A percentile compares a stretch with the other conserved stretches of the same genome.
Evolutionary conservation across 37 sponge, comb jelly and placozoan species (phyloP).

Genomic region (Diacarnus erythraeanus): DNA sequence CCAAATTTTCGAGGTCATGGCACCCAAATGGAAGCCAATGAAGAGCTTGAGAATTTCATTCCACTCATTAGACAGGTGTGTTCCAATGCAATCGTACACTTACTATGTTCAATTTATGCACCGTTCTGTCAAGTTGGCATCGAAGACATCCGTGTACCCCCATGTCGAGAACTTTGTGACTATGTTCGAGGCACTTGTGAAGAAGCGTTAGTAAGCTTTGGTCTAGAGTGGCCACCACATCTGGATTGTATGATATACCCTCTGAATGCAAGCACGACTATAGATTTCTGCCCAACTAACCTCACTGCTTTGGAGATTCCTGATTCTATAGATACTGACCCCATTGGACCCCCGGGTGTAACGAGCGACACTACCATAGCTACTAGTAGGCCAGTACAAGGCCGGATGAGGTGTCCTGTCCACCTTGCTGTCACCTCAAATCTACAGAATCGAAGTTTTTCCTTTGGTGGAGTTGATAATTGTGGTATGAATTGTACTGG

Average conservation of each 20-base stretch:
- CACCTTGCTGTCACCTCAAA: too few species aligned
- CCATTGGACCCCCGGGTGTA: neutral
- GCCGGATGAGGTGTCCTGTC: slow-evolving; percentile 5
- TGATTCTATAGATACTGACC: neutral
- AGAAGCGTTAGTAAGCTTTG: neutral
- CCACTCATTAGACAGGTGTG: slow-evolving; percentile 33
- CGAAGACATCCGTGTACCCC: slow-evolving; percentile 1
- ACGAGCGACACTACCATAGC: neutral
- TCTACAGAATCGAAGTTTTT: slow-evolving; percentile 20
- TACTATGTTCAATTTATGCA: slow-evolving; percentile 73
- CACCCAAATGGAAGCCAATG: slow-evolving; percentile 31
- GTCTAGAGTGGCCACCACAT: slow-evolving; percentile 54
- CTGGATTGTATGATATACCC: slow-evolving; percentile 62
- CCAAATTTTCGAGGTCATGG: slow-evolving; percentile 51
- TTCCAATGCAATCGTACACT: slow-evolving; percentile 72
- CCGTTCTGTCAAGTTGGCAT: slow-evolving; percentile 40
- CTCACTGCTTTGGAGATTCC: neutral
- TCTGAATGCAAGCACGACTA: neutral
- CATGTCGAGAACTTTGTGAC: slow-evolving; percentile 62
- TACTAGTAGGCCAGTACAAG: neutral
- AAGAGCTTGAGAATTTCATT: slow-evolving; percentile 43
- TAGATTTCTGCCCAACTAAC: neutral
- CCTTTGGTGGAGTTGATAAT: slow-evolving; percentile 38
- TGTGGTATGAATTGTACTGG: slow-evolving; percentile 60
- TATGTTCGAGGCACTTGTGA: slow-evolving; percentile 61